Conservation (phyloP, 92 coral and sea anemone genomes). For the Phenganax stokvisi region DNA sequence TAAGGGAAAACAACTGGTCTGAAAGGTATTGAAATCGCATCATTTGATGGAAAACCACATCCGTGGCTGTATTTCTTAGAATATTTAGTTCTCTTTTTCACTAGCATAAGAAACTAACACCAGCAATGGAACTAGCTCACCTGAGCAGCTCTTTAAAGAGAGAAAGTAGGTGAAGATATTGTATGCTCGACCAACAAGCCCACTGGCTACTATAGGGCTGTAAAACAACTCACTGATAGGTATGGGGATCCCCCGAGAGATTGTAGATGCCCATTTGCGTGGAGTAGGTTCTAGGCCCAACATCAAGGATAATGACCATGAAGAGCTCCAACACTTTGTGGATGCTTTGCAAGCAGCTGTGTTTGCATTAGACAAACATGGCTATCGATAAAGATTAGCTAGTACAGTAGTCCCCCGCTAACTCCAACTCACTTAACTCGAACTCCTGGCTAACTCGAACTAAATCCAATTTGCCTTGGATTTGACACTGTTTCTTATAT, state of each 20-base stretch:
- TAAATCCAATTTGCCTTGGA: too few species aligned
- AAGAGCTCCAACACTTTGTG: slow-evolving; percentile 40
- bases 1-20: slow-evolving; percentile 11
- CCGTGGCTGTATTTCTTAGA: slow-evolving; percentile 38
- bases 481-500: too few species aligned
- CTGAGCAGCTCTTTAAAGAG: slow-evolving; percentile 27
- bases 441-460: too few species aligned
- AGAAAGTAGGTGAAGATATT: slow-evolving; percentile 40
- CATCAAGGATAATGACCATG: slow-evolving; percentile 34
- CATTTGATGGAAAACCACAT: slow-evolving; percentile 12
- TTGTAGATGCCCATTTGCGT: slow-evolving; percentile 46
- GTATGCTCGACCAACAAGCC: slow-evolving; percentile 41
- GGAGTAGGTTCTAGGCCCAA: slow-evolving; percentile 37
- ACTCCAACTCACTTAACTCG: too few species aligned
- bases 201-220: slow-evolving; percentile 37
- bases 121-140: slow-evolving; percentile 34
- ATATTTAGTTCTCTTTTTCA: slow-evolving; percentile 37
- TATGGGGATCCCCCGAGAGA: slow-evolving; percentile 50
- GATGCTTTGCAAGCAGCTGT: slow-evolving; percentile 59
- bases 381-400: slow-evolving; percentile 22
- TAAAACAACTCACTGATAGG: slow-evolving; percentile 40
- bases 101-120: slow-evolving; percentile 15
- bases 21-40: slow-evolving; percentile 11
- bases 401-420: background rate
- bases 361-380: slow-evolving; percentile 47